phyloP scores from a whole-genome alignment of 2,797 vertebrate species.

The Poeciliopsis infans region DNA sequence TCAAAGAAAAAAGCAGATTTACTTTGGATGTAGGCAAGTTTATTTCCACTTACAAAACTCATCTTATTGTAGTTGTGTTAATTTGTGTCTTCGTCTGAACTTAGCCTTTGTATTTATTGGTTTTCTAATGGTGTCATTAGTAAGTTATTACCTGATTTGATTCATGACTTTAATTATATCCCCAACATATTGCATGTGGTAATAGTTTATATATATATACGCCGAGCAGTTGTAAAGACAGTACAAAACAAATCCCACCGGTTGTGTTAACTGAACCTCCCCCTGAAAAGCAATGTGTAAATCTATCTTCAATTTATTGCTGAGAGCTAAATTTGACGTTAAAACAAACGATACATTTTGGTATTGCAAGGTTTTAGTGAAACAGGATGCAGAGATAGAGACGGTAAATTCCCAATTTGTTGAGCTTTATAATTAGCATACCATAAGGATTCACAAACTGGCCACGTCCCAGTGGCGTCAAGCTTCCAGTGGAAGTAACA shows the following conservation, averaged over 20 bases:
- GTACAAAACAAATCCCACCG: slow-evolving; percentile 15
- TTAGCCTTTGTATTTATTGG: slow-evolving; percentile 27
- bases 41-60: neutral
- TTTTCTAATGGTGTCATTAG: slow-evolving; percentile 45
- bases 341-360: neutral
- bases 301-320: neutral
- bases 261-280: slow-evolving; percentile 30
- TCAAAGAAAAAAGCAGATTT: slow-evolving; percentile 28
- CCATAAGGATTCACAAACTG: neutral
- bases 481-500: neutral
- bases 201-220: neutral
- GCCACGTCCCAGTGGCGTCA: neutral
- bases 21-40: slow-evolving; percentile 3
- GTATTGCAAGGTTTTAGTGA: neutral
- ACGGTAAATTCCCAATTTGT: neutral
- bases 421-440: neutral
- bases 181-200: slow-evolving; percentile 26
- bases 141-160: slow-evolving; percentile 38
- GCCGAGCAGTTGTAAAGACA: slow-evolving; percentile 25
- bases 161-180: slow-evolving; percentile 45
- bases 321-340: neutral
- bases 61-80: slow-evolving; percentile 5
- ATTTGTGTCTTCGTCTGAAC: slow-evolving; percentile 21
- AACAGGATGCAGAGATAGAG: neutral
- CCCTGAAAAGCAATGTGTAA: neutral